Base-by-base conservation (phyloP, 2,888 invertebrate species). In the Schizotus pectinicornis region DNA sequence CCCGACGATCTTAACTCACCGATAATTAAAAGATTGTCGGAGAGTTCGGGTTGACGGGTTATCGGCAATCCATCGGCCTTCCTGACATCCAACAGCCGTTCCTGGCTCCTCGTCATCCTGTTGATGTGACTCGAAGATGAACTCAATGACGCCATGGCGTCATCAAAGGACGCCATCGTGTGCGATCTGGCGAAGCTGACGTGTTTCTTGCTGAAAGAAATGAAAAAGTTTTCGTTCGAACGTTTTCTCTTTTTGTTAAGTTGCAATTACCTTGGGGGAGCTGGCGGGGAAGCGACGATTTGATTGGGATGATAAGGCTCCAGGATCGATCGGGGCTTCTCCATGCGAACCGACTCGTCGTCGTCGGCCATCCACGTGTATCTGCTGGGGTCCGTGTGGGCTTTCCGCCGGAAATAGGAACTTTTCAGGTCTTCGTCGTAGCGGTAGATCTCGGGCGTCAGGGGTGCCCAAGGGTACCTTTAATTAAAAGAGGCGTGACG, bases 161-260 rank as follows among this genome's bases (percentile, higher is more conserved):
- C 89, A 69, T 93, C 92, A 73, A 93, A 92, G 3, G 92, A 93
- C 30, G 92, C 91, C 65, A 93, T 79, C 0, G 94, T 94, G 75
- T 94, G 92, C 3, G 94, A 94, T 55, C 94, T 85, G 42, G 94
- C 92, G 74, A 95, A 95, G 70, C 93, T 94, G 33, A 95, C 95
- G 77, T 95, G 95, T 77, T 95, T 95, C 63, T 90, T 88, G 77
- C 92, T 91, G 81, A 75, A 45, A 50, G 56, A 38, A 39, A 61
- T 33, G 6, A 32, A 13, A 53, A 11, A 8, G 51, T n/a, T n/a
- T n/a, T n/a, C n/a, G n/a, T n/a, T n/a, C n/a, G n/a, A n/a, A 41
- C 3, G 13, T 38, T 38, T 38, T 7, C 11, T 36, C 11, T 9
- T 13, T 38, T 38, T 38, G 5, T 11, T 45, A 11, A 9, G 37